Evolutionary conservation across 2,113 vertebrate species (phyloP).

Genomic region (Benitochromis conjunctus): DNA sequence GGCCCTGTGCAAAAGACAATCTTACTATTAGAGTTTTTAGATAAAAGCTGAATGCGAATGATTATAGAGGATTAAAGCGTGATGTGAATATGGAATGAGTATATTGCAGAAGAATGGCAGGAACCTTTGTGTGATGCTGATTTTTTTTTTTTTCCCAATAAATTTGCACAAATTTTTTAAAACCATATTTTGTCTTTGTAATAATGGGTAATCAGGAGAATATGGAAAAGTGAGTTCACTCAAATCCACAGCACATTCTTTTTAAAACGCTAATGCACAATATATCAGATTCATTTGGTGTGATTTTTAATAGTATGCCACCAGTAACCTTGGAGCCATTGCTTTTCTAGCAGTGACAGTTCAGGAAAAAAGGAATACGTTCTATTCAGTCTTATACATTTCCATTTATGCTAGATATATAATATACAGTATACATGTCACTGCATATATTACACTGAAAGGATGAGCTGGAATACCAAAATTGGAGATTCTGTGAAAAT

Average conservation of each 20-base stretch:
- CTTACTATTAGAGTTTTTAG: not conserved
- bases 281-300: not conserved
- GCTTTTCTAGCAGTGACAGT: not conserved
- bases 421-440: conserved; percentile 12
- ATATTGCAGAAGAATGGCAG: not conserved
- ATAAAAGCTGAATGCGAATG: not conserved
- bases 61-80: conserved; percentile 4
- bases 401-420: not conserved
- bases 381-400: not conserved
- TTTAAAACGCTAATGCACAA: not conserved
- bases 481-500: conserved; percentile 44
- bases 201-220: not conserved
- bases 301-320: not conserved
- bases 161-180: not conserved
- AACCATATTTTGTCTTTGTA: not conserved
- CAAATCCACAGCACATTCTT: not conserved
- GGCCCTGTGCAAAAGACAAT: not conserved
- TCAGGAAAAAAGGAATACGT: not conserved
- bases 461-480: conserved; percentile 34
- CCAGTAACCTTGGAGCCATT: not conserved
- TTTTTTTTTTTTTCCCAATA: not conserved
- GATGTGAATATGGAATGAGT: not conserved
- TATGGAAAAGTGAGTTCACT: not conserved
- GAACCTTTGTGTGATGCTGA: not conserved
- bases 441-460: conserved; percentile 32